Percentiles rank a stretch among this genome's conserved stretches.
Conservation (phyloP, 1,140 invertebrate genomes). For the Mercenaria mercenaria region DNA sequence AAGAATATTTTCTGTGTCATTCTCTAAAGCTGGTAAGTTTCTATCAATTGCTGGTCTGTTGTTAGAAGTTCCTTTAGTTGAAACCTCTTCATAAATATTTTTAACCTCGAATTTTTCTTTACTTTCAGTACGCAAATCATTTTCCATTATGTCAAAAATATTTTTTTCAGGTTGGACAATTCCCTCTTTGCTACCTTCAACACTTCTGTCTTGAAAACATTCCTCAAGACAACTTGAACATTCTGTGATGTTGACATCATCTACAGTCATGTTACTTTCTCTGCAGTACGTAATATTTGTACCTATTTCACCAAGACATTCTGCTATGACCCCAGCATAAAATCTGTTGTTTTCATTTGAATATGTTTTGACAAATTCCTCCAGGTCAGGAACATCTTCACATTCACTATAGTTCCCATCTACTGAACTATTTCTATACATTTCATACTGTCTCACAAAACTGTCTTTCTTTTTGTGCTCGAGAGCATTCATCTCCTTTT, state of each 20-base stretch:
- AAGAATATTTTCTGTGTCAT: background rate
- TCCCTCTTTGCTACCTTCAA: too few relatives aligned
- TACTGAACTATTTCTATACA: background rate
- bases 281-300: too few relatives aligned
- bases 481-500: background rate
- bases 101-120: background rate
- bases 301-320: too few relatives aligned
- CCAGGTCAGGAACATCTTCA: background rate
- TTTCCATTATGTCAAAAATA: background rate
- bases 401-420: background rate
- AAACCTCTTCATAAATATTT: background rate
- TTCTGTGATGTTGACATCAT: too few relatives aligned
- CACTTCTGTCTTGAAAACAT: too few relatives aligned
- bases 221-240: too few relatives aligned
- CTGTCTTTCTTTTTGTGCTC: background rate
- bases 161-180: too few relatives aligned
- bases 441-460: background rate
- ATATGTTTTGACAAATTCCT: too few relatives aligned
- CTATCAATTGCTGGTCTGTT: background rate
- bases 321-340: too few relatives aligned
- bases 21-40: background rate
- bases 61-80: background rate
- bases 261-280: too few relatives aligned
- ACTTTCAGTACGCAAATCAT: background rate
- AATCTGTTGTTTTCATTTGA: too few relatives aligned